Conservation (phyloP, 2,888 invertebrate genomes). For the Brachycybe producta region DNA sequence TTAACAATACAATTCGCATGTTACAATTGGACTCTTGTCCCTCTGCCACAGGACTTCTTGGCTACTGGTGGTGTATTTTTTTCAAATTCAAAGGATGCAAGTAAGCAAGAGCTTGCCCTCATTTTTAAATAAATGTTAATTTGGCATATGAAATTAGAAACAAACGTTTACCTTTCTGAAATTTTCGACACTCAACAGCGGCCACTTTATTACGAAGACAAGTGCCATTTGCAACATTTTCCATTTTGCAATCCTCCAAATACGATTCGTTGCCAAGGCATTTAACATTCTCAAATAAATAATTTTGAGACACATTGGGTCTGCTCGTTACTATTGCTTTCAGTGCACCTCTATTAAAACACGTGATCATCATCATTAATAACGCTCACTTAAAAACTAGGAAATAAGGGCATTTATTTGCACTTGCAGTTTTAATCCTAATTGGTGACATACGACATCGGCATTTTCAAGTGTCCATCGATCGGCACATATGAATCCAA, state of each 20-base stretch:
- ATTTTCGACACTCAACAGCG: slow-evolving; percentile 1
- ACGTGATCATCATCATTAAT: too few relatives aligned
- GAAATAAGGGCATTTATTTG: neutral
- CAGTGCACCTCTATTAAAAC: slow-evolving; percentile 9
- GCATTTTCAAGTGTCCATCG: slow-evolving; percentile 8
- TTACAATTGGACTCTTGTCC: too few relatives aligned
- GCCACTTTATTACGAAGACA: neutral
- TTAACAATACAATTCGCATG: too few relatives aligned
- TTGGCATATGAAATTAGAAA: too few relatives aligned
- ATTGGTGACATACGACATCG: slow-evolving; percentile 8
- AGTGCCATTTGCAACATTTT: neutral
- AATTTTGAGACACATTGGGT: neutral
- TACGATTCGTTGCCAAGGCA: slow-evolving; percentile 12
- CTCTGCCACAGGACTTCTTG: too few relatives aligned
- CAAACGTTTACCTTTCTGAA: slow-evolving; percentile 8
- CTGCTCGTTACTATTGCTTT: slow-evolving; percentile 3
- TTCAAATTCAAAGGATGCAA: too few relatives aligned
- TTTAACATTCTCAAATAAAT: slow-evolving; percentile 6
- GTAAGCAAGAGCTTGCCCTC: too few relatives aligned
- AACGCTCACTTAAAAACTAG: neutral
- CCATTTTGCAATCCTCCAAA: slow-evolving; percentile 2
- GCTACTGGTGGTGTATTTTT: too few relatives aligned
- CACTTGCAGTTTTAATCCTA: slow-evolving; percentile 12
- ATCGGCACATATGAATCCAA: slow-evolving; percentile 12
- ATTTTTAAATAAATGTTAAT: too few relatives aligned